Percentiles rank a stretch among this genome's conserved stretches.
These are phyloP conservation scores for Meleagris gallopavo DNA, from an alignment of 2,113 vertebrate species.

Conservation along the genomic window DNA sequence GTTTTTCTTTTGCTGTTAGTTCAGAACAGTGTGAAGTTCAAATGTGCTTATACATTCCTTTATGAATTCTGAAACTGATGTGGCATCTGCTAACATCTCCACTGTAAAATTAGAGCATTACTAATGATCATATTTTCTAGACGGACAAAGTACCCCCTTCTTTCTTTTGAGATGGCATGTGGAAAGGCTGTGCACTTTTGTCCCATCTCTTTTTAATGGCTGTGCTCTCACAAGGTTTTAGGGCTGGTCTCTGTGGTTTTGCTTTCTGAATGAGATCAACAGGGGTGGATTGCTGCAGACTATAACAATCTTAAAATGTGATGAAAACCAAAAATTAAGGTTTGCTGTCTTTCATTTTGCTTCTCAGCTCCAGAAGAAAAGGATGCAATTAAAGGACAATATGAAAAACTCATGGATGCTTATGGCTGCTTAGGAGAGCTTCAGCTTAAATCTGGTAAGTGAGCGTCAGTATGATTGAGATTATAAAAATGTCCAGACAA, in stretches of 20 bases:
- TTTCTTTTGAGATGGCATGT: not conserved
- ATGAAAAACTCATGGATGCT: slow-evolving; percentile 80
- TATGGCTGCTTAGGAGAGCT: slow-evolving; percentile 83
- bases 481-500: not conserved
- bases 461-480: not conserved
- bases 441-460: slow-evolving; percentile 80
- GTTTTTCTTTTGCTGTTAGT: not conserved
- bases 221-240: not conserved
- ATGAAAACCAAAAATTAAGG: not conserved
- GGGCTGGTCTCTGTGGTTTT: not conserved
- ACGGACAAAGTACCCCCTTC: not conserved
- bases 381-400: slow-evolving; percentile 81
- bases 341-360: slow-evolving; percentile 39
- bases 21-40: not conserved
- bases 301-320: not conserved
- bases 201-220: not conserved
- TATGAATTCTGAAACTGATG: not conserved
- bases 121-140: not conserved
- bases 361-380: slow-evolving; percentile 81
- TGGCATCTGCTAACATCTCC: not conserved
- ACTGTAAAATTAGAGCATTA: not conserved
- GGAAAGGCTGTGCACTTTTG: not conserved
- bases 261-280: not conserved
- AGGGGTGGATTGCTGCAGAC: not conserved
- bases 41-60: not conserved